Evolutionary conservation across 2,888 invertebrate genomes (phyloP).

Genomic region (Congeria kusceri): DNA sequence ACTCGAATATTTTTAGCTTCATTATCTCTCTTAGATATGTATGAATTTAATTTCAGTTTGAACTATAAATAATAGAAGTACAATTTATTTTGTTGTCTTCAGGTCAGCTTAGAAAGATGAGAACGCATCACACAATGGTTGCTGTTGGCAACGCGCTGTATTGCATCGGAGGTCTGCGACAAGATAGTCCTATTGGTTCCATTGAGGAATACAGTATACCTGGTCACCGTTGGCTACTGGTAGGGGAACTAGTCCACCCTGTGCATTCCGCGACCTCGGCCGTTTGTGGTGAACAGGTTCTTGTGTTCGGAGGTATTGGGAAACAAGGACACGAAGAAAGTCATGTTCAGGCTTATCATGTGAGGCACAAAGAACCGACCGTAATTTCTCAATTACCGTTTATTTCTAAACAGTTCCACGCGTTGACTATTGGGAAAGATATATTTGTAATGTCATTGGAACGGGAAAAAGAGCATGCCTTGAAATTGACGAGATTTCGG

Average conservation of each 20-base stretch:
- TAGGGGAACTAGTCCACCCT: slow-evolving; percentile 57
- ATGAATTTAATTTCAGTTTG: no score
- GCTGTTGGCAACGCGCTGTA: slow-evolving; percentile 59
- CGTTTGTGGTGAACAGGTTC: slow-evolving; percentile 59
- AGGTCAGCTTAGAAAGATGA: slow-evolving; percentile 60
- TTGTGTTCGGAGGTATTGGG: slow-evolving; percentile 60
- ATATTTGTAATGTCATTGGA: slow-evolving; percentile 42
- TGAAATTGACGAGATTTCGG: slow-evolving; percentile 41
- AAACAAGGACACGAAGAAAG: slow-evolving; percentile 36
- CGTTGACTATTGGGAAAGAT: slow-evolving; percentile 44
- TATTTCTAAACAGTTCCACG: slow-evolving; percentile 37
- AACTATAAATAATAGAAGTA: no score
- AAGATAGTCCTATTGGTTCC: slow-evolving; percentile 45
- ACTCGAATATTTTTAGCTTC: no score
- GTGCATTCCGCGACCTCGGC: slow-evolving; percentile 58
- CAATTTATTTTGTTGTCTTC: slow-evolving; percentile 1
- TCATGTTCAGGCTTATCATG: slow-evolving; percentile 63
- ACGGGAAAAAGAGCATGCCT: slow-evolving; percentile 40
- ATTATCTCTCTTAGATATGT: no score
- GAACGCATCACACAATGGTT: slow-evolving; percentile 63
- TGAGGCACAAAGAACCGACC: slow-evolving; percentile 48
- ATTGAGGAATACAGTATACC: slow-evolving; percentile 65
- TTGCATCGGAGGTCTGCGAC: slow-evolving; percentile 57
- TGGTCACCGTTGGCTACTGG: slow-evolving; percentile 55
- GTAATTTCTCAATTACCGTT: slow-evolving; percentile 51